phyloP scores from a whole-genome alignment of 2,113 vertebrate genomes.

The Corythornis madagascariensis region DNA sequence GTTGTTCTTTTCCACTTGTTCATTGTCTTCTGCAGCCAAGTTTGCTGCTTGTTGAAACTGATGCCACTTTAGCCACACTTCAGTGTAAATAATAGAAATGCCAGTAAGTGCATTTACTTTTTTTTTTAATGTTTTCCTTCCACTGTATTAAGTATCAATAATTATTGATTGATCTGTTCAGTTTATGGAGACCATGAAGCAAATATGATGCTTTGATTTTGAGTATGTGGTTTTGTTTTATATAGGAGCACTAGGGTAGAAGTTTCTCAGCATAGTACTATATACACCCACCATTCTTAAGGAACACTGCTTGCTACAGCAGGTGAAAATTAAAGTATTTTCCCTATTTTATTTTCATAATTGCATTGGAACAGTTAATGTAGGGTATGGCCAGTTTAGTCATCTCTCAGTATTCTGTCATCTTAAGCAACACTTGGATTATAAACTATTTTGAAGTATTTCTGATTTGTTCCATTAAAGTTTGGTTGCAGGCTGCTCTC shows the following conservation, averaged over 20 bases:
- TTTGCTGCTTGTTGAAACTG: not conserved
- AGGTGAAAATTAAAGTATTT: not conserved
- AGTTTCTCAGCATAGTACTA: not conserved
- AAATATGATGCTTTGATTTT: not conserved
- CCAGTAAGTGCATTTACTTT: not conserved
- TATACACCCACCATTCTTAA: not conserved
- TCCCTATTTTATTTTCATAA: not conserved
- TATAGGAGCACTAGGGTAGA: not conserved
- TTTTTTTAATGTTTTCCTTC: not conserved
- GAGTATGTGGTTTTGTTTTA: not conserved
- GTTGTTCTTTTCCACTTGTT: not conserved
- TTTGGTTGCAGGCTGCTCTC: not conserved
- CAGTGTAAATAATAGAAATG: not conserved
- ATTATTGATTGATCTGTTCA: not conserved
- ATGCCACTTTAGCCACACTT: not conserved
- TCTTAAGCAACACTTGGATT: not conserved
- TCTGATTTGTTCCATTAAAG: not conserved
- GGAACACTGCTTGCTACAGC: not conserved
- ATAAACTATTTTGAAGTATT: not conserved
- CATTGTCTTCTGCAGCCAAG: not conserved
- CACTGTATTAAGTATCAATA: not conserved
- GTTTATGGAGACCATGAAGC: conserved; percentile 16
- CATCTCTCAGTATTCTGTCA: not conserved
- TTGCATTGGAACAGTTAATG: not conserved
- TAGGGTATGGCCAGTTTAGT: not conserved